phyloP scores from a whole-genome alignment of 2,888 invertebrate genomes.

The Morpho achilles region DNA sequence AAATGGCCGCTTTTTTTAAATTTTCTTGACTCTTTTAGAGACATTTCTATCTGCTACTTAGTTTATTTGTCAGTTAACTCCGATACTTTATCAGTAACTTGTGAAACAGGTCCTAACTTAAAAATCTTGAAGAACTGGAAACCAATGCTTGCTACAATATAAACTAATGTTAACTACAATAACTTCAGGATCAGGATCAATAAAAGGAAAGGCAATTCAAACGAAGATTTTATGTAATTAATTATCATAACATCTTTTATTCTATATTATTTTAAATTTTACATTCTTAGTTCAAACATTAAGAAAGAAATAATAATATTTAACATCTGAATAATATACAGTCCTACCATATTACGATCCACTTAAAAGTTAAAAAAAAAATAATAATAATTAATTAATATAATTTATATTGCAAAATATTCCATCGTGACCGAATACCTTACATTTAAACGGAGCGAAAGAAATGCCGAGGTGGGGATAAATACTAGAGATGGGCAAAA shows the following conservation, averaged over 20 bases:
- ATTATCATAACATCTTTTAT: slow-evolving; percentile 79
- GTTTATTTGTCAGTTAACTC: no score
- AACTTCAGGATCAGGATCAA: not conserved
- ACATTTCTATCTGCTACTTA: no score
- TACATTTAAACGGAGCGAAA: slow-evolving; percentile 34
- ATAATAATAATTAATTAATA: slow-evolving; percentile 36
- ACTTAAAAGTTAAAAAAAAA: slow-evolving; percentile 64
- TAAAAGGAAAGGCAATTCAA: slow-evolving; percentile 59
- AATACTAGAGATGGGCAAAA: slow-evolving; percentile 11
- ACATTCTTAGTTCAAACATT: slow-evolving; percentile 79
- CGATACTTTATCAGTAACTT: no score
- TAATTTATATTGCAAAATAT: slow-evolving; percentile 74
- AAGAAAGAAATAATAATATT: slow-evolving; percentile 78
- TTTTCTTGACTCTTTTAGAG: no score
- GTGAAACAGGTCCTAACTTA: no score
- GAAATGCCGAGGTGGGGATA: slow-evolving; percentile 44
- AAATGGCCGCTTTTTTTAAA: no score
- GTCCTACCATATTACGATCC: slow-evolving; percentile 64
- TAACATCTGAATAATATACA: slow-evolving; percentile 79
- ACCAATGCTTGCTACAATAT: no score
- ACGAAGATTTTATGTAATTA: slow-evolving; percentile 75
- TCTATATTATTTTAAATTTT: slow-evolving; percentile 79
- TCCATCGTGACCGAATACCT: slow-evolving; percentile 68
- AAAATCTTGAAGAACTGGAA: no score
- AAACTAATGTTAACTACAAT: no score